Base-by-base conservation (phyloP, 2,888 invertebrate species). In the Heliconius sara region DNA sequence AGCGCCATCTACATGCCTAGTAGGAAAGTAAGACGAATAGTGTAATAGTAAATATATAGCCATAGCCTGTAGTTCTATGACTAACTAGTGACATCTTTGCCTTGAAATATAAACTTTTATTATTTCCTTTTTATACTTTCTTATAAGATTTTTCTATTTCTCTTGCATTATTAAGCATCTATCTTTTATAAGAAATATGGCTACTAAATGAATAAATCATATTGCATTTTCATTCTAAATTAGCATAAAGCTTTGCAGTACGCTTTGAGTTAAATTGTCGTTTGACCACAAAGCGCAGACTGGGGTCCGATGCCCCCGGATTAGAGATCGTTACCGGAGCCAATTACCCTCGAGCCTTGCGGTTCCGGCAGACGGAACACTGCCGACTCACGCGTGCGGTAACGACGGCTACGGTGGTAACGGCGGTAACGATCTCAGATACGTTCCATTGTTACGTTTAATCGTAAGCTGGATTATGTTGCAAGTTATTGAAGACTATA, bases 201-300 rank as follows among this genome's bases (percentile, higher is more conserved):
- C 39, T n/a, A 39, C 13, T 39, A 39, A 39, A 39, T 30, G 19
- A 22, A 67, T n/a, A 68, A 34, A n/a, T n/a, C 39, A 68, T 68
- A 39, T 39, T 39, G 68, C n/a, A 39, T 39, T 68, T 68, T 39
- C 68, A 39, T 34, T 39, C n/a, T n/a, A 68, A 68, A 68, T 68
- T 68, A 68, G 68, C 39, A 68, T 68, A 22, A 47, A 30, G 47
- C 27, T 72, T 25, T 79, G 79, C 83, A 80, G 82, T 83, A 80
- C 82, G 81, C 79, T 77, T 68, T 76, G 79, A 79, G 84, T 82
- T 84, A 82, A 84, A 84, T 83, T 86, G 83, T 83, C 84, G 82
- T 80, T 83, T 81, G 79, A 87, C 85, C 86, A 85, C 86, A 87
- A 87, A 86, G 85, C 84, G 83, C 84, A 87, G 86, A 85, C 86